These are phyloP conservation scores for Enteromius mattozi DNA, from an alignment of 2,797 vertebrate genomes.

Conservation along the genomic window DNA sequence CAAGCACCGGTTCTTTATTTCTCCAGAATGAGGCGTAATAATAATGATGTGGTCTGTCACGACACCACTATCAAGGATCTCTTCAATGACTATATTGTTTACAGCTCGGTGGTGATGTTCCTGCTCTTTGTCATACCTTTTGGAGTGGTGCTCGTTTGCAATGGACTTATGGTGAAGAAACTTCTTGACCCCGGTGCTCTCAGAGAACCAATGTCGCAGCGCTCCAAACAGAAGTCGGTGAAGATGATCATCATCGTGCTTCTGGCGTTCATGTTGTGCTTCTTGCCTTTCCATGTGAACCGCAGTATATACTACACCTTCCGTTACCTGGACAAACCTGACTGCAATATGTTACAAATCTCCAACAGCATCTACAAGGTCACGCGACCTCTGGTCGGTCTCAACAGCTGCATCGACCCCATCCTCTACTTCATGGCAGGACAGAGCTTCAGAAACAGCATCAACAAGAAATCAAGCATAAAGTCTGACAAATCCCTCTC, in stretches of 20 bases:
- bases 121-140: slow-evolving; percentile 90
- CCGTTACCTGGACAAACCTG: slow-evolving; percentile 80
- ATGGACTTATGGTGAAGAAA: slow-evolving; percentile 87
- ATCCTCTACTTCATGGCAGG: slow-evolving; percentile 94
- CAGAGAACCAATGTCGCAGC: slow-evolving; percentile 72
- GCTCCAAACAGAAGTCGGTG: slow-evolving; percentile 90
- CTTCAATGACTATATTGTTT: slow-evolving; percentile 87
- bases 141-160: slow-evolving; percentile 87
- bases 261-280: slow-evolving; percentile 88
- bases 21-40: slow-evolving; percentile 79
- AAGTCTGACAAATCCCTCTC: slow-evolving; percentile 47
- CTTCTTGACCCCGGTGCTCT: slow-evolving; percentile 77
- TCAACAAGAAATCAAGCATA: slow-evolving; percentile 63
- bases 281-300: slow-evolving; percentile 94
- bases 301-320: slow-evolving; percentile 93
- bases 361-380: slow-evolving; percentile 92
- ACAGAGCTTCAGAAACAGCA: slow-evolving; percentile 76
- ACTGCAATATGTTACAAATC: slow-evolving; percentile 82
- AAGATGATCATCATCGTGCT: slow-evolving; percentile 94
- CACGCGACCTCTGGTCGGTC: slow-evolving; percentile 89
- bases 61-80: slow-evolving; percentile 90
- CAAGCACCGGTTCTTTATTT: slow-evolving; percentile 92
- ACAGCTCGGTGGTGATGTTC: slow-evolving; percentile 87
- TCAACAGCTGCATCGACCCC: slow-evolving; percentile 95
- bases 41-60: slow-evolving; percentile 78